These are phyloP conservation scores for Drosophila suzukii DNA, from an alignment of 1,140 invertebrate species.

Conservation along the genomic window DNA sequence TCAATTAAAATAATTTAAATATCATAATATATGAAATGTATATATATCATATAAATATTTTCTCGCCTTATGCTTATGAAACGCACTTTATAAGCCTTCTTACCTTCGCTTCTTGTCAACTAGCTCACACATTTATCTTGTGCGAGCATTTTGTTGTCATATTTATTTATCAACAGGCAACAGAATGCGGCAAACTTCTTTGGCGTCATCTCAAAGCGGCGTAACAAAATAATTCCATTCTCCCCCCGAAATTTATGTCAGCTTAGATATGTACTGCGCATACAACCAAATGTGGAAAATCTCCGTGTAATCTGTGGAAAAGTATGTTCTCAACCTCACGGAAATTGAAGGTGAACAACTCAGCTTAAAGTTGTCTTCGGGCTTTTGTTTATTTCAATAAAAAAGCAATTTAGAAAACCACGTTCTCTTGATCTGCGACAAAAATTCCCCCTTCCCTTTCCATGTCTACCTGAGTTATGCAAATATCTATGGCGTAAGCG, in stretches of 20 bases:
- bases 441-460: background rate
- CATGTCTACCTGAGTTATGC: constrained; percentile 40
- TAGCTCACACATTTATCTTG: constrained; percentile 44
- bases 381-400: constrained; percentile 53
- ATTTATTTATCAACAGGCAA: constrained; percentile 69
- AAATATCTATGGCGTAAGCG: constrained; percentile 42
- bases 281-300: constrained; percentile 13
- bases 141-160: constrained; percentile 47
- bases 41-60: no score
- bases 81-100: constrained; percentile 11
- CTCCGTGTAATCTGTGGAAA: constrained; percentile 28
- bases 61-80: background rate
- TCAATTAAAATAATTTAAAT: no score
- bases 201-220: constrained; percentile 58
- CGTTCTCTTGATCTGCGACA: constrained; percentile 7
- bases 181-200: constrained; percentile 71
- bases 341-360: constrained; percentile 28
- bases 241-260: constrained; percentile 37
- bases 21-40: no score
- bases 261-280: constrained; percentile 35
- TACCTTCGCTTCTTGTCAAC: constrained; percentile 15
- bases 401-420: constrained; percentile 49
- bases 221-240: constrained; percentile 38
- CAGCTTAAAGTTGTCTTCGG: constrained; percentile 34
- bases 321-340: background rate